Conservation (phyloP, 2,113 vertebrate genomes). For the Poecilia latipinna region DNA sequence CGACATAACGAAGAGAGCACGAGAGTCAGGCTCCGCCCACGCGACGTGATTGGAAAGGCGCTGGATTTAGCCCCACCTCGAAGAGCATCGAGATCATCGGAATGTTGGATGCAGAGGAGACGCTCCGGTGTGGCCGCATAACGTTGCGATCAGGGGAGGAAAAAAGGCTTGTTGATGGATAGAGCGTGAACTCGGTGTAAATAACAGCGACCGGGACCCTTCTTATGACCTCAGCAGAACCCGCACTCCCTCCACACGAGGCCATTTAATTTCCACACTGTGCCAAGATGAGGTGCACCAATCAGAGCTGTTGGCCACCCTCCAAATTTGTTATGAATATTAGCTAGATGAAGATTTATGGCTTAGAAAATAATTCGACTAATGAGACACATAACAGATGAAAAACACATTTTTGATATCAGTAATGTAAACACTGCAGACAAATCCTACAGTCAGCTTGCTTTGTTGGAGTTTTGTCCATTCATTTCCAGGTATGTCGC, state of each 20-base stretch:
- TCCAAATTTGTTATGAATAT: not conserved
- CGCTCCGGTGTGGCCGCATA: constrained; percentile 15
- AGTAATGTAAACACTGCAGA: constrained; percentile 2
- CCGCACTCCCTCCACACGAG: constrained; percentile 49
- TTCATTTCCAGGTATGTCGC: constrained; percentile 65
- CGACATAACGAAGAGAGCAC: constrained; percentile 68
- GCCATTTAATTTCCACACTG: constrained; percentile 9
- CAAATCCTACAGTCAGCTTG: constrained; percentile 4
- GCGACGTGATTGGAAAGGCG: constrained; percentile 70
- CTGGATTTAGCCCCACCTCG: constrained; percentile 74
- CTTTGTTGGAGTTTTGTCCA: constrained; percentile 39
- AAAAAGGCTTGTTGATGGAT: too few relatives aligned
- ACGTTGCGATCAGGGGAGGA: not conserved
- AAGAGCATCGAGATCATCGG: constrained; percentile 69
- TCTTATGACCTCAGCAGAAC: constrained; percentile 9
- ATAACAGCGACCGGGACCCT: too few relatives aligned
- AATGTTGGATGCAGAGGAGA: constrained; percentile 61
- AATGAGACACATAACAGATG: constrained; percentile 14
- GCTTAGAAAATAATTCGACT: constrained; percentile 21
- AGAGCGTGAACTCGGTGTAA: too few relatives aligned
- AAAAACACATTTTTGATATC: constrained; percentile 28
- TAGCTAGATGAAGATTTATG: constrained; percentile 40
- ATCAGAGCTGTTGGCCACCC: not conserved
- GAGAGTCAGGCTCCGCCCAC: constrained; percentile 72
- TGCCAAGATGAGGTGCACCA: not conserved